These are phyloP conservation scores for Gymnothorax reevesii DNA, from an alignment of 2,797 vertebrate species.

Conservation along the genomic window DNA sequence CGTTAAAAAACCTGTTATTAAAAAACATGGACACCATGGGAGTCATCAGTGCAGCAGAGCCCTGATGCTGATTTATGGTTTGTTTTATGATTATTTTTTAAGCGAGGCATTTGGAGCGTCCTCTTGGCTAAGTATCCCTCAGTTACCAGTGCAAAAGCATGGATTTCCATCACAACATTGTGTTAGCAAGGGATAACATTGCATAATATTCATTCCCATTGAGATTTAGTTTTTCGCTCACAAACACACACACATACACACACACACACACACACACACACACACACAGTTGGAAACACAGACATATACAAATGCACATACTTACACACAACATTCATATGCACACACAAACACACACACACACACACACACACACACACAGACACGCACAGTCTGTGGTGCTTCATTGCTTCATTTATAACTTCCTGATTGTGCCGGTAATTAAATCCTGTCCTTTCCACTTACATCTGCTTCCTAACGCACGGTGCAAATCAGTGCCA, in stretches of 20 bases:
- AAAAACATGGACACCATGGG: conserved; percentile 41
- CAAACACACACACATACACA: too few species aligned
- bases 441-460: conserved; percentile 56
- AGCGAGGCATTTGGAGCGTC: conserved; percentile 42
- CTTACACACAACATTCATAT: background rate
- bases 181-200: too few species aligned
- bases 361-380: background rate
- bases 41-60: conserved; percentile 29
- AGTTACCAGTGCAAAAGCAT: conserved; percentile 40
- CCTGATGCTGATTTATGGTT: conserved; percentile 44
- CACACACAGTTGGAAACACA: background rate
- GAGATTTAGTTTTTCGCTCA: too few species aligned
- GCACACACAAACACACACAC: background rate
- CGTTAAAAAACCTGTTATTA: background rate
- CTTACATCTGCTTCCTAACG: conserved; percentile 40
- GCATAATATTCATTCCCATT: background rate
- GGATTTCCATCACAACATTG: too few species aligned
- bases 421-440: conserved; percentile 46
- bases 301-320: background rate
- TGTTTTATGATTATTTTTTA: conserved; percentile 37
- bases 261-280: background rate
- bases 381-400: background rate
- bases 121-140: conserved; percentile 38
- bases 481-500: background rate
- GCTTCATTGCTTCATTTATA: conserved; percentile 44